These are phyloP conservation scores for Ecdyonurus torrentis DNA, from an alignment of 2,888 invertebrate species.

Conservation along the genomic window DNA sequence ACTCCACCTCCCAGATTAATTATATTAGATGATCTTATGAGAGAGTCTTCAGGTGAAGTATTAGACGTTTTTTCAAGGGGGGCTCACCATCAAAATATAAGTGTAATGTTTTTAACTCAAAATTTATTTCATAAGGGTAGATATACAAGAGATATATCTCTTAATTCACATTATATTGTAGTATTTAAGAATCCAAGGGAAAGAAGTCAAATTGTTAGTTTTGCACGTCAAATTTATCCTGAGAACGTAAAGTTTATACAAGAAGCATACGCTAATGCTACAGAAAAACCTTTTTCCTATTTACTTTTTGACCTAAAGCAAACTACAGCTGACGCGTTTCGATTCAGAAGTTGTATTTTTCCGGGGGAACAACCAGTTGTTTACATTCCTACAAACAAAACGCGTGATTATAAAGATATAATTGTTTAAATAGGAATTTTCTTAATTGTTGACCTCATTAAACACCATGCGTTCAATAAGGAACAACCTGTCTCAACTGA, in stretches of 20 bases:
- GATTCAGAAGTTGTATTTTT: conserved; percentile 10
- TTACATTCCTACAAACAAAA: not conserved
- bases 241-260: not conserved
- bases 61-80: not conserved
- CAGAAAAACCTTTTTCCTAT: conserved; percentile 9
- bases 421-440: not conserved
- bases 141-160: conserved; percentile 1
- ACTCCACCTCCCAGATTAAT: not conserved
- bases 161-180: conserved; percentile 1
- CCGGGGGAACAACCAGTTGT: not conserved
- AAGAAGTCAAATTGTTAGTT: not conserved
- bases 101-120: not conserved
- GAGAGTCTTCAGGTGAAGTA: not conserved
- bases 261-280: not conserved
- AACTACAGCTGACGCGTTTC: conserved; percentile 10
- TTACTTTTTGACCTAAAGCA: conserved; percentile 14
- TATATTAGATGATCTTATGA: not conserved
- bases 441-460: no score
- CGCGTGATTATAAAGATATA: not conserved
- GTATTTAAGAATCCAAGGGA: conserved; percentile 1
- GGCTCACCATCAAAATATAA: not conserved
- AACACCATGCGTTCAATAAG: not conserved
- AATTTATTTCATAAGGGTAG: conserved; percentile 3
- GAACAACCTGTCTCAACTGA: not conserved
- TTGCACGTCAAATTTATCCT: conserved; percentile 3